These are phyloP conservation scores for Buceros bicornis DNA, from an alignment of 2,797 vertebrate species.

Conservation along the genomic window DNA sequence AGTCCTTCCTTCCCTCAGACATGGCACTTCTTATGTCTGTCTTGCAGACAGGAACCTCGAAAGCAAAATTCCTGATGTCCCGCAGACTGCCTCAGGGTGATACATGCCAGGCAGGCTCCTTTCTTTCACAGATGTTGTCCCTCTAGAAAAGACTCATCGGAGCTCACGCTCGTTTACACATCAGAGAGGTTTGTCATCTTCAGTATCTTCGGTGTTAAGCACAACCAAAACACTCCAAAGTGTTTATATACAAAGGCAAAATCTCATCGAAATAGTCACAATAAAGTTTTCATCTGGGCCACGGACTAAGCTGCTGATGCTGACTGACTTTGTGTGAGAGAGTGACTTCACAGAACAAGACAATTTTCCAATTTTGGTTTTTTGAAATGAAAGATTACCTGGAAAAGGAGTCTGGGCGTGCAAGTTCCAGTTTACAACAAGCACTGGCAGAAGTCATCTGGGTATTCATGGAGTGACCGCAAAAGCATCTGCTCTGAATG, in stretches of 20 bases:
- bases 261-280: not conserved
- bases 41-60: not conserved
- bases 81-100: not conserved
- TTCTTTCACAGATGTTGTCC: not conserved
- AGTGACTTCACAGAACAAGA: not conserved
- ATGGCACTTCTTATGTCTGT: not conserved
- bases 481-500: not conserved
- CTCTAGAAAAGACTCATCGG: not conserved
- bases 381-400: not conserved
- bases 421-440: not conserved
- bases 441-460: not conserved
- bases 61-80: not conserved
- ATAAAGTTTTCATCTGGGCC: not conserved
- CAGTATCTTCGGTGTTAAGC: not conserved
- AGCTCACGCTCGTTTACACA: not conserved
- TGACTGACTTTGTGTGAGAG: not conserved
- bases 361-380: not conserved
- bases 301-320: not conserved
- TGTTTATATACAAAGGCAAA: not conserved
- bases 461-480: not conserved
- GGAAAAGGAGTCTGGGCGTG: not conserved
- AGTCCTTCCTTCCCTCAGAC: not conserved
- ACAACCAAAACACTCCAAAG: not conserved
- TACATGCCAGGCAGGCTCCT: not conserved
- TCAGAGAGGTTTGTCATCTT: not conserved